Conservation (phyloP, 2,113 vertebrate genomes). For the Mus pahari region DNA sequence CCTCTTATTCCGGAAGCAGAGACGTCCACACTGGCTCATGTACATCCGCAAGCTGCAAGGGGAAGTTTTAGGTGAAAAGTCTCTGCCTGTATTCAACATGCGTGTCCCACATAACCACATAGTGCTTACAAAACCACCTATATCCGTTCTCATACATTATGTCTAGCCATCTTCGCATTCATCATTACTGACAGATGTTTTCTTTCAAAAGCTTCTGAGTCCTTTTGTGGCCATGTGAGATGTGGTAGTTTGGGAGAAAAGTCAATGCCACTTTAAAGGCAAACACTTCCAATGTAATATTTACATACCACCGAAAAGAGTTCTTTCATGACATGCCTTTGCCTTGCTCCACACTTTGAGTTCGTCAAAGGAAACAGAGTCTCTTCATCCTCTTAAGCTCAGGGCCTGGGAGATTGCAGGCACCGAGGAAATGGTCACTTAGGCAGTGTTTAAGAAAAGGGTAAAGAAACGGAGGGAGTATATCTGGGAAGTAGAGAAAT, state of each 20-base stretch:
- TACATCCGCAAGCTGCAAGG: conserved; percentile 68
- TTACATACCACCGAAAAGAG: neutral
- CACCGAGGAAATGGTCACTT: neutral
- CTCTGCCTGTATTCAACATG: conserved; percentile 66
- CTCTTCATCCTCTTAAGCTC: neutral
- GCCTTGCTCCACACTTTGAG: neutral
- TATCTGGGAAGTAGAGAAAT: neutral
- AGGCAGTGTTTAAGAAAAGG: neutral
- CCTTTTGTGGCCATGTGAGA: conserved; percentile 33
- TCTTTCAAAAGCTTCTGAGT: neutral
- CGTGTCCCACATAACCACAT: conserved; percentile 76
- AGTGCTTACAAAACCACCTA: conserved; percentile 71
- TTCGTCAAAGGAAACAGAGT: neutral
- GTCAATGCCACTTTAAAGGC: conserved; percentile 53
- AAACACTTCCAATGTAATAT: neutral
- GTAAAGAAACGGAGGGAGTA: neutral
- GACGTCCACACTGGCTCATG: conserved; percentile 73
- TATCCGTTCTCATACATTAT: conserved; percentile 67
- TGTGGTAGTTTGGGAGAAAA: neutral
- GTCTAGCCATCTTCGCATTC: conserved; percentile 22
- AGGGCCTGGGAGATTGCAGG: neutral
- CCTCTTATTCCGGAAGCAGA: conserved; percentile 77
- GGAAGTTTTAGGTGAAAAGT: conserved; percentile 78
- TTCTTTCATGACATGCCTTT: neutral
- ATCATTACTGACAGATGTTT: conserved; percentile 69